Percentiles rank a stretch among this genome's conserved stretches.
These are phyloP conservation scores for Microctenopoma steveboyesi DNA, from an alignment of 2,797 vertebrate genomes.

Conservation along the genomic window DNA sequence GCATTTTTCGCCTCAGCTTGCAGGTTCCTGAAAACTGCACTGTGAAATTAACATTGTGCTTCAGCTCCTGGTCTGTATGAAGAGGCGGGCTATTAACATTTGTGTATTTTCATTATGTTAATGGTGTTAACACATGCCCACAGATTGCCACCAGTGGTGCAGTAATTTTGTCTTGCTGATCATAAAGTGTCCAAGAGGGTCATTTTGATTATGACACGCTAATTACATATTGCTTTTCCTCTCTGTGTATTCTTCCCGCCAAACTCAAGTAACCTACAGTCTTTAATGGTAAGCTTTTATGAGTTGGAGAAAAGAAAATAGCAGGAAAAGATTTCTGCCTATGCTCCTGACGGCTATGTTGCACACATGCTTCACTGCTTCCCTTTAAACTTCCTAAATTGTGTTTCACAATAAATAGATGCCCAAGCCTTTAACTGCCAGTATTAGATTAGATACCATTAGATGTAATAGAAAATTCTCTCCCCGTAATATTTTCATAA, in stretches of 20 bases:
- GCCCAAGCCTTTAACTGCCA: slow-evolving; percentile 99
- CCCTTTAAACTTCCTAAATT: slow-evolving; percentile 99
- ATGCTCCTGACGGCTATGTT: slow-evolving; percentile 95
- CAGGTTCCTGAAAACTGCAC: slow-evolving; percentile 93
- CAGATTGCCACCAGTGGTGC: slow-evolving; percentile 98
- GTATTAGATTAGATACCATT: slow-evolving; percentile 99
- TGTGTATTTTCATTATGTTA: slow-evolving; percentile 99
- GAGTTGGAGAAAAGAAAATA: slow-evolving; percentile 83
- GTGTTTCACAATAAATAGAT: slow-evolving; percentile 99
- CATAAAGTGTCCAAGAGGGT: slow-evolving; percentile 99
- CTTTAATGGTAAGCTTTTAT: slow-evolving; percentile 99
- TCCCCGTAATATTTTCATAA: slow-evolving; percentile 97
- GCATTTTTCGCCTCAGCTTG: slow-evolving; percentile 91
- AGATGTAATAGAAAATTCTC: slow-evolving; percentile 99
- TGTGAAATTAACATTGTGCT: slow-evolving; percentile 96
- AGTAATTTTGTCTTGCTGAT: slow-evolving; percentile 98
- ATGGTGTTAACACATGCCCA: slow-evolving; percentile 98
- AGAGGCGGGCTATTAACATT: slow-evolving; percentile 97
- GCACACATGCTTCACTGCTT: slow-evolving; percentile 94
- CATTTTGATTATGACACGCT: slow-evolving; percentile 99
- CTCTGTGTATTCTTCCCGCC: slow-evolving; percentile 78
- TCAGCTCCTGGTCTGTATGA: slow-evolving; percentile 90
- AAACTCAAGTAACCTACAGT: slow-evolving; percentile 94
- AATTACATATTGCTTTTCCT: slow-evolving; percentile 95
- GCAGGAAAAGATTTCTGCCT: slow-evolving; percentile 90